These are phyloP conservation scores for Apamea monoglypha DNA, from an alignment of 2,888 invertebrate species.

Conservation along the genomic window DNA sequence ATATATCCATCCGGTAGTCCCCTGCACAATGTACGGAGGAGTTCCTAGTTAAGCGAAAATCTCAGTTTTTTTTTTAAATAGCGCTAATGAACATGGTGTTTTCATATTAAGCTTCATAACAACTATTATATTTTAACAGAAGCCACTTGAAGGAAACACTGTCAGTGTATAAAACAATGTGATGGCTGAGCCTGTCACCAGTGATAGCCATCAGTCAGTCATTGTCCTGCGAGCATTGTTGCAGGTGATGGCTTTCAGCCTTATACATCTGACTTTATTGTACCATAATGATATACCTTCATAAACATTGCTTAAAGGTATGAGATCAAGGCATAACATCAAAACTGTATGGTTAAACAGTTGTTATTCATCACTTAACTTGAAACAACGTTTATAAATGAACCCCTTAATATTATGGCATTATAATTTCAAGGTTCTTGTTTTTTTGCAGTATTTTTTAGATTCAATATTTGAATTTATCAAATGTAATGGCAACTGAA, in stretches of 20 bases:
- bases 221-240: constrained; percentile 24
- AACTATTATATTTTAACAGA: background rate
- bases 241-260: constrained; percentile 1
- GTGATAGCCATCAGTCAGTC: constrained; percentile 32
- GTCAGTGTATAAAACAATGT: background rate
- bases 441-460: background rate
- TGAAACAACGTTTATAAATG: background rate
- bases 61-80: too few relatives aligned
- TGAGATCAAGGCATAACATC: too few relatives aligned
- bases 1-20: too few relatives aligned
- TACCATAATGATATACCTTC: constrained; percentile 1
- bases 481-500: background rate
- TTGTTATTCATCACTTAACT: background rate
- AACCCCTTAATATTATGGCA: background rate
- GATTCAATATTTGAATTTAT: background rate
- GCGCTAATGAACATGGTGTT: background rate
- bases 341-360: too few relatives aligned
- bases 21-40: background rate
- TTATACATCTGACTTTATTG: background rate
- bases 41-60: background rate
- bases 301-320: too few relatives aligned
- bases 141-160: background rate
- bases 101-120: background rate
- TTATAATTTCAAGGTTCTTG: too few relatives aligned
- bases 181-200: background rate